Conservation (phyloP, 2,113 vertebrate genomes). For the Nicator chloris region DNA sequence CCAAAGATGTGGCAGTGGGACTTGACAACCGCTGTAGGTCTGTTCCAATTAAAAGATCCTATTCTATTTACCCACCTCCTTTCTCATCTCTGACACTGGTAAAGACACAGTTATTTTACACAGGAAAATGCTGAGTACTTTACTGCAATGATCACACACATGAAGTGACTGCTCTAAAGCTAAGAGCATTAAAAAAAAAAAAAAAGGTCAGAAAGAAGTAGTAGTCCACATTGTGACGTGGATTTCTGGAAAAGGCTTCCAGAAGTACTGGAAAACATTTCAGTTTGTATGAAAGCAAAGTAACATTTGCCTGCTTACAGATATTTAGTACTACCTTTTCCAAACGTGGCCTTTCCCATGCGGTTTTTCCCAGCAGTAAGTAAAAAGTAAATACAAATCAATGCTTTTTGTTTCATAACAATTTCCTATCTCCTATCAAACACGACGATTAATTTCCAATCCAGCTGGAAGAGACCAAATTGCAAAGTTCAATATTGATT, state of each 20-base stretch:
- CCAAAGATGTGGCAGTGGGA: background rate
- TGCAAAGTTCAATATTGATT: background rate
- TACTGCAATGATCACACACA: background rate
- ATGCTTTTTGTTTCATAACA: slow-evolving; percentile 12
- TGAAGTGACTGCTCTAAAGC: background rate
- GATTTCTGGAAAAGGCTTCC: background rate
- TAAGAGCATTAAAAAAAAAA: background rate
- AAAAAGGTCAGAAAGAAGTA: background rate
- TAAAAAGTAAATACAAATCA: background rate
- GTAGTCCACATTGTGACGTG: background rate
- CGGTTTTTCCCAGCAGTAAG: background rate
- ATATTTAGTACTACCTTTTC: background rate
- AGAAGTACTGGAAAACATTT: background rate
- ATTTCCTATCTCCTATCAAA: background rate
- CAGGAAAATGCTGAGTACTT: background rate
- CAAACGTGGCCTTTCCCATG: background rate
- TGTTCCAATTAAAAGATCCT: background rate
- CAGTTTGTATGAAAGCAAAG: background rate
- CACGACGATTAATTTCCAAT: slow-evolving; percentile 8
- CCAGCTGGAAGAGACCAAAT: background rate
- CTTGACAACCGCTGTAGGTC: background rate
- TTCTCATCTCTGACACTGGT: background rate
- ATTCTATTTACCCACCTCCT: background rate
- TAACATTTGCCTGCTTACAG: background rate
- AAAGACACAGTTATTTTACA: background rate